These are phyloP conservation scores for Automeris io DNA, from an alignment of 2,888 invertebrate genomes.

Conservation along the genomic window DNA sequence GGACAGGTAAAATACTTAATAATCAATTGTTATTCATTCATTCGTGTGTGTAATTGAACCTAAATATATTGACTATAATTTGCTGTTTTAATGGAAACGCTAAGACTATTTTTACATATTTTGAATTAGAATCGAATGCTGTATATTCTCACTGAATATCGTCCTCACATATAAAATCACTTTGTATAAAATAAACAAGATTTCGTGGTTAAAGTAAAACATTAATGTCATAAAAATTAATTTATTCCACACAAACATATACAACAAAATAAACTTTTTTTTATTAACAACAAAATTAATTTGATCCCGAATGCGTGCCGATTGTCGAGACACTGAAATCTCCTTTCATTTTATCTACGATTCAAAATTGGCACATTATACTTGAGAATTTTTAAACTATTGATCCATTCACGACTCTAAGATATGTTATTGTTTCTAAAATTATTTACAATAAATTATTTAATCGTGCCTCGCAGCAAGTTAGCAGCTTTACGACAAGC, in stretches of 20 bases:
- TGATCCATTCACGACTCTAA: background rate
- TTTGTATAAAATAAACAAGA: too few relatives aligned
- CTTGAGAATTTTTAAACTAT: background rate
- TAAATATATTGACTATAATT: too few relatives aligned
- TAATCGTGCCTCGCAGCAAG: background rate
- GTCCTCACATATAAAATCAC: too few relatives aligned
- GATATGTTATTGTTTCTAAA: slow-evolving; percentile 7
- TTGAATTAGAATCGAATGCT: too few relatives aligned
- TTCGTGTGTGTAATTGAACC: too few relatives aligned
- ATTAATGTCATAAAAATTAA: background rate
- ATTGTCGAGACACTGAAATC: background rate
- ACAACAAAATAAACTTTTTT: slow-evolving; percentile 4
- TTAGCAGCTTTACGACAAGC: background rate
- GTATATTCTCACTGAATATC: too few relatives aligned
- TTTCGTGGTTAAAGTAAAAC: too few relatives aligned
- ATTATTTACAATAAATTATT: slow-evolving; percentile 6
- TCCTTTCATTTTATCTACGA: background rate
- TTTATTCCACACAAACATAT: slow-evolving; percentile 4
- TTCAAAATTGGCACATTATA: slow-evolving; percentile 4
- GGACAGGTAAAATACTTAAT: too few relatives aligned
- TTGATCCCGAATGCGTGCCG: background rate
- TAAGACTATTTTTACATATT: too few relatives aligned
- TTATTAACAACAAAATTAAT: background rate
- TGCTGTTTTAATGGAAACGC: too few relatives aligned
- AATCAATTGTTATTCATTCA: too few relatives aligned